A percentile compares a stretch with the other conserved stretches of the same genome.
Evolutionary conservation across 1,140 invertebrate genomes (phyloP).

Genomic region (Bicyclus anynana): DNA sequence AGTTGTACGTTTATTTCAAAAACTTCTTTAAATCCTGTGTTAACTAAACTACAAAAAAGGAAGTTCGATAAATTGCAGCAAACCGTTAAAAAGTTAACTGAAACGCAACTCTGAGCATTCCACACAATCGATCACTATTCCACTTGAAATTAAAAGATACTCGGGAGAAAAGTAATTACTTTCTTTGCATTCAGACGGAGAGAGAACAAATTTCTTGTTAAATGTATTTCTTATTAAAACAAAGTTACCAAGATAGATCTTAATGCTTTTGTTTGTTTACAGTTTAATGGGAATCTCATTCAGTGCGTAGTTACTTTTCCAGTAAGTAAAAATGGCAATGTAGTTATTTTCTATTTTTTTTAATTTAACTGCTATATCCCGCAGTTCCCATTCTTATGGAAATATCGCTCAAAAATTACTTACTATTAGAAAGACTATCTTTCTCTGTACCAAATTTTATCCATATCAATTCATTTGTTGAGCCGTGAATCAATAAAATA

Average conservation of each 20-base stretch:
- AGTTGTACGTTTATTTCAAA: too few species aligned
- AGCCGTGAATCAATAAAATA: too few species aligned
- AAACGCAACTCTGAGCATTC: neutral
- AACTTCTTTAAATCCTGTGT: neutral
- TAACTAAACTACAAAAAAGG: neutral
- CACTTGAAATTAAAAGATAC: conserved; percentile 11
- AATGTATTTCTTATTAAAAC: conserved; percentile 1
- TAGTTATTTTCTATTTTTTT: too few species aligned
- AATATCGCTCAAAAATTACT: too few species aligned
- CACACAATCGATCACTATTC: conserved; percentile 3
- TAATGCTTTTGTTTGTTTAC: neutral
- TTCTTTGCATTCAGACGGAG: neutral
- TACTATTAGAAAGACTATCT: too few species aligned
- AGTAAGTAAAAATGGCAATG: too few species aligned
- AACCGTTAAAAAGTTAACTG: conserved; percentile 4
- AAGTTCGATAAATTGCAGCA: neutral
- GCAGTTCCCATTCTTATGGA: too few species aligned
- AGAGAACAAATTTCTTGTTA: neutral
- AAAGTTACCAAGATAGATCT: neutral
- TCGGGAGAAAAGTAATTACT: conserved; percentile 1
- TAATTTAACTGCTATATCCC: too few species aligned
- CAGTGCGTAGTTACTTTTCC: neutral
- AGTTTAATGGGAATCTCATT: neutral
- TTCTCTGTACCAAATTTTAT: too few species aligned
- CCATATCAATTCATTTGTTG: too few species aligned